Conservation (phyloP, 37 sponge, comb jelly and placozoan genomes). For the Sycon ciliatum region DNA sequence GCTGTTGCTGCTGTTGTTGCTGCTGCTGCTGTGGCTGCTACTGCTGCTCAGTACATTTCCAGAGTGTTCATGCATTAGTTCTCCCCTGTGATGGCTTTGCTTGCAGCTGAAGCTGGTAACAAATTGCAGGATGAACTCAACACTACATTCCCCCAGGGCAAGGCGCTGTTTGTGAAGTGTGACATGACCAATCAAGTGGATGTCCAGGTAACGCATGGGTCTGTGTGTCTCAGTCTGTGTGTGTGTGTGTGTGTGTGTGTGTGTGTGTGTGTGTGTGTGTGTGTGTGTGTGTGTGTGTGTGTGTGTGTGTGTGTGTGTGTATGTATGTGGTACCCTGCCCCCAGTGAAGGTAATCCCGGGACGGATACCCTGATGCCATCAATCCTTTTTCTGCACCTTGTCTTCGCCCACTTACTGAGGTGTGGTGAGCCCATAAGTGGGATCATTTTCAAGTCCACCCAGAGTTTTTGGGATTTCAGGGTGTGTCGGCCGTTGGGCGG, state of each 20-base stretch:
- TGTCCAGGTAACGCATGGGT: neutral
- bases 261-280: neutral
- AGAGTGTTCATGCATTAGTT: neutral
- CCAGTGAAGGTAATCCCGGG: no score
- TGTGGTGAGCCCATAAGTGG: no score
- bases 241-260: neutral
- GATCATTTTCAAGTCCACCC: no score
- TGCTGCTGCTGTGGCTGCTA: neutral
- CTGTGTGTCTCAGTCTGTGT: neutral
- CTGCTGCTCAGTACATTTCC: neutral
- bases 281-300: conserved; percentile 5
- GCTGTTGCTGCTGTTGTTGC: no score
- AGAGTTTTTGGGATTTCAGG: no score
- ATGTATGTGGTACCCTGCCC: neutral
- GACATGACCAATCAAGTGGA: conserved; percentile 8
- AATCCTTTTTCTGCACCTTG: no score
- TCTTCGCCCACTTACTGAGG: no score
- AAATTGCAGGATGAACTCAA: neutral
- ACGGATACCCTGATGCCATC: no score
- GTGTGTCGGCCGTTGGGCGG: no score
- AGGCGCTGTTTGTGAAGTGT: neutral
- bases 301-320: conserved; percentile 5
- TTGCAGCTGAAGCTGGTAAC: neutral
- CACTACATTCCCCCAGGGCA: neutral
- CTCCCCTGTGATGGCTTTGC: neutral